A percentile compares a stretch with the other conserved stretches of the same genome.
Evolutionary conservation across 1,140 invertebrate genomes (phyloP).

Genomic region (Hylaeus anthracinus): DNA sequence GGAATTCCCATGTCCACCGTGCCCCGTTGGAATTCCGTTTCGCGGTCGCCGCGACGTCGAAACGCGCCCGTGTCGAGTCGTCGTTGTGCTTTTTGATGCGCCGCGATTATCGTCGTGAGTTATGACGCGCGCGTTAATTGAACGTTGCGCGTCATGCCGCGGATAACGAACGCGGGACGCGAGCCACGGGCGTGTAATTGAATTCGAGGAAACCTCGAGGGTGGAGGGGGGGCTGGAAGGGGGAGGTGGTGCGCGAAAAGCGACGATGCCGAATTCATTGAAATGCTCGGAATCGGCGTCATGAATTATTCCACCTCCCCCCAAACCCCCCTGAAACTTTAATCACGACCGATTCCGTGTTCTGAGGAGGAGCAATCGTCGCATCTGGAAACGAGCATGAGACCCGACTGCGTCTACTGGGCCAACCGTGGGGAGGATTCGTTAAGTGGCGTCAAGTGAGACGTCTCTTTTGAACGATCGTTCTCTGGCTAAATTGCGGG

Average conservation of each 20-base stretch:
- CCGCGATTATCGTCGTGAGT: background rate
- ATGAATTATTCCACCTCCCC: conserved; percentile 49
- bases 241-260: background rate
- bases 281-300: conserved; percentile 24
- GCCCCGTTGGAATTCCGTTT: conserved; percentile 16
- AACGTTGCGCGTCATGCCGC: background rate
- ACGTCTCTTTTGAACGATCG: conserved; percentile 66
- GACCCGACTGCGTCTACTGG: conserved; percentile 7
- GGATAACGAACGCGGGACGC: background rate
- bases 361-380: conserved; percentile 46
- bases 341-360: conserved; percentile 39
- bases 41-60: too few species aligned
- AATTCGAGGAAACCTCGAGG: conserved; percentile 16
- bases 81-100: background rate
- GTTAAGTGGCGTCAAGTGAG: conserved; percentile 69
- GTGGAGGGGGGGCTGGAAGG: too few species aligned
- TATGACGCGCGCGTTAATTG: background rate
- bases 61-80: background rate
- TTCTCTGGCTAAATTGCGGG: conserved; percentile 69
- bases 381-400: conserved; percentile 49
- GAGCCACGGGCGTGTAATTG: conserved; percentile 8
- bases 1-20: conserved; percentile 50
- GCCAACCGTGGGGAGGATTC: conserved; percentile 43
- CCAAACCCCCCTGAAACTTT: conserved; percentile 31
- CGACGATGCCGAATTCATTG: conserved; percentile 41